Conservation (phyloP, 2,888 invertebrate genomes). For the Dasysyrphus tricinctus region DNA sequence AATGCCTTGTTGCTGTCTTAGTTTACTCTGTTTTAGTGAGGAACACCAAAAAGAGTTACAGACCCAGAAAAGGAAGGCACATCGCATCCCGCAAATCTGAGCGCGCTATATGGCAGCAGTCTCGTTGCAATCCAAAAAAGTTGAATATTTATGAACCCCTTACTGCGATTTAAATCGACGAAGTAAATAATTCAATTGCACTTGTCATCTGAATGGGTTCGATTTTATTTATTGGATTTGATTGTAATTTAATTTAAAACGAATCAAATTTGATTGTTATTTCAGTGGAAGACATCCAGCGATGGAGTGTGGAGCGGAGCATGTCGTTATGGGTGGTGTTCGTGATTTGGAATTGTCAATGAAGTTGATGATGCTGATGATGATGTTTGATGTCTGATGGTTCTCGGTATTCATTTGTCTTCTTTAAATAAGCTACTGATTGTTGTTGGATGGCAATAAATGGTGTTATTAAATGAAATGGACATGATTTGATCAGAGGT, state of each 20-base stretch:
- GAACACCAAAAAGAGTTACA: slow-evolving; percentile 23
- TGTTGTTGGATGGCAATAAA: slow-evolving; percentile 36
- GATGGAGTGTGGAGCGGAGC: not conserved
- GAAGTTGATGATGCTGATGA: slow-evolving; percentile 51
- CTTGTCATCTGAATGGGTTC: slow-evolving; percentile 76
- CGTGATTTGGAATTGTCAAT: slow-evolving; percentile 61
- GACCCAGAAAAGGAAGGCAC: not conserved
- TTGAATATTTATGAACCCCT: slow-evolving; percentile 74
- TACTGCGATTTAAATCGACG: slow-evolving; percentile 65
- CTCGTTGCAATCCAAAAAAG: slow-evolving; percentile 44
- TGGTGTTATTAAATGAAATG: slow-evolving; percentile 26
- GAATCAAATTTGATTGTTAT: slow-evolving; percentile 75
- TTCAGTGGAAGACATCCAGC: slow-evolving; percentile 38
- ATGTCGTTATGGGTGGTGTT: slow-evolving; percentile 58
- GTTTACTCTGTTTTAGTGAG: slow-evolving; percentile 26
- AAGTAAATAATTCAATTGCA: slow-evolving; percentile 79
- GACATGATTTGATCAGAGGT: slow-evolving; percentile 42
- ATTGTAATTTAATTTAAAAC: slow-evolving; percentile 76
- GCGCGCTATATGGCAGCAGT: not conserved
- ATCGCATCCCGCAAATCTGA: not conserved
- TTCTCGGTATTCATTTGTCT: slow-evolving; percentile 38
- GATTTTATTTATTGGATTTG: slow-evolving; percentile 74
- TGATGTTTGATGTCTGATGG: slow-evolving; percentile 41
- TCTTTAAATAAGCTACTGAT: slow-evolving; percentile 31
- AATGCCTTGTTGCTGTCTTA: slow-evolving; percentile 71